A percentile compares a stretch with the other conserved stretches of the same genome.
Conservation (phyloP, 2,113 vertebrate genomes). For the Fukomys damarensis region DNA sequence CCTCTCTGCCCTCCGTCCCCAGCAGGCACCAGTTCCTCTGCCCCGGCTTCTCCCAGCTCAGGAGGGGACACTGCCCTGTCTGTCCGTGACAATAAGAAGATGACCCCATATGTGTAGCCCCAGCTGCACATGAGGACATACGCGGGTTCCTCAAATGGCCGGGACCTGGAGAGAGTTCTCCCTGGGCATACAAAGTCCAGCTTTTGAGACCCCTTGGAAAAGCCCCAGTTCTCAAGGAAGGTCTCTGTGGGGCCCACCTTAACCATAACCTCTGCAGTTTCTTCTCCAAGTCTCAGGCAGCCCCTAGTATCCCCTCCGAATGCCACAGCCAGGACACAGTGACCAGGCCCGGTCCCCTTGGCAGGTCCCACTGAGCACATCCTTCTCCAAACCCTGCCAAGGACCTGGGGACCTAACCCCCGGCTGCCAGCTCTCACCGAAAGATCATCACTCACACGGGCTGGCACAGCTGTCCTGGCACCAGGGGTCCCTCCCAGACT, state of each 20-base stretch:
- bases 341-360: neutral
- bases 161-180: neutral
- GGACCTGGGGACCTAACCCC: neutral
- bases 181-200: neutral
- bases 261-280: neutral
- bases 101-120: neutral
- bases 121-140: neutral
- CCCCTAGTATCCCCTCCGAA: neutral
- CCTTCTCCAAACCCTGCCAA: neutral
- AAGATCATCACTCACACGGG: neutral
- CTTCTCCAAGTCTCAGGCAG: neutral
- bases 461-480: neutral
- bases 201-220: neutral
- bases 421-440: too few species aligned
- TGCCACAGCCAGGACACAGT: rapidly evolving
- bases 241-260: too few species aligned
- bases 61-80: neutral
- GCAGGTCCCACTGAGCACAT: rapidly evolving
- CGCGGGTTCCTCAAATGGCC: too few species aligned
- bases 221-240: too few species aligned
- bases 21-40: neutral
- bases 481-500: neutral
- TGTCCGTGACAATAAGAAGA: neutral
- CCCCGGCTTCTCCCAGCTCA: rapidly evolving
- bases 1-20: neutral